Evolutionary conservation across 2,113 vertebrate species (phyloP).

Genomic region (Bungarus multicinctus): DNA sequence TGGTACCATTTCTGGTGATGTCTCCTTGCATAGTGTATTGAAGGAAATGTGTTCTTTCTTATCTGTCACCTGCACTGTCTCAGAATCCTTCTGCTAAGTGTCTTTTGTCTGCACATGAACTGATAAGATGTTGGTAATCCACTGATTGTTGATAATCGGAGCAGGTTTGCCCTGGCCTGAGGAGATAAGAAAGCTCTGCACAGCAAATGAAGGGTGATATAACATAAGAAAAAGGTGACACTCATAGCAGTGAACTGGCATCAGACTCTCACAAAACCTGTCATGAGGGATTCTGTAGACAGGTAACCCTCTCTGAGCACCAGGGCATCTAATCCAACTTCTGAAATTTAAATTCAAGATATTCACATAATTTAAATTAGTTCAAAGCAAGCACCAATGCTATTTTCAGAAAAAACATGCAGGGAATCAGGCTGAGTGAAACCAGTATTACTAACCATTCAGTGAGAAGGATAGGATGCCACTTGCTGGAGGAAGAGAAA

Average conservation of each 20-base stretch:
- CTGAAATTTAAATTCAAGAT: background rate
- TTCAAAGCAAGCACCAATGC: background rate
- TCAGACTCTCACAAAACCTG: background rate
- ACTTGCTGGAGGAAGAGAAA: background rate
- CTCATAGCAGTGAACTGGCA: background rate
- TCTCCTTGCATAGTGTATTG: background rate
- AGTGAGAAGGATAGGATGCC: background rate
- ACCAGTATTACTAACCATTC: background rate
- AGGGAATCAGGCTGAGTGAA: background rate
- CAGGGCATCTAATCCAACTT: background rate
- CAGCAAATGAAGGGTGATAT: conserved; percentile 4
- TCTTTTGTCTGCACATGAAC: conserved; percentile 55
- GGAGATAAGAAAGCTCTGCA: conserved; percentile 47
- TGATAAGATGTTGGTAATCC: conserved; percentile 55
- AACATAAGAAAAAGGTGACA: background rate
- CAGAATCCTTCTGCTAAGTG: conserved; percentile 53
- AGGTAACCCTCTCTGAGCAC: background rate
- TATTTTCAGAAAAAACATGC: background rate
- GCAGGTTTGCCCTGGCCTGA: conserved; percentile 25
- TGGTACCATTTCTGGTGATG: background rate
- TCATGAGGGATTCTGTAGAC: background rate
- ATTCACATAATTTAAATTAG: background rate
- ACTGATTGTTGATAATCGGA: conserved; percentile 25
- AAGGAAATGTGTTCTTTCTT: conserved; percentile 31
- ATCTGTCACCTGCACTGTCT: conserved; percentile 47